These are phyloP conservation scores for Protomyctophum bolini DNA, from an alignment of 2,113 vertebrate species.

Conservation along the genomic window DNA sequence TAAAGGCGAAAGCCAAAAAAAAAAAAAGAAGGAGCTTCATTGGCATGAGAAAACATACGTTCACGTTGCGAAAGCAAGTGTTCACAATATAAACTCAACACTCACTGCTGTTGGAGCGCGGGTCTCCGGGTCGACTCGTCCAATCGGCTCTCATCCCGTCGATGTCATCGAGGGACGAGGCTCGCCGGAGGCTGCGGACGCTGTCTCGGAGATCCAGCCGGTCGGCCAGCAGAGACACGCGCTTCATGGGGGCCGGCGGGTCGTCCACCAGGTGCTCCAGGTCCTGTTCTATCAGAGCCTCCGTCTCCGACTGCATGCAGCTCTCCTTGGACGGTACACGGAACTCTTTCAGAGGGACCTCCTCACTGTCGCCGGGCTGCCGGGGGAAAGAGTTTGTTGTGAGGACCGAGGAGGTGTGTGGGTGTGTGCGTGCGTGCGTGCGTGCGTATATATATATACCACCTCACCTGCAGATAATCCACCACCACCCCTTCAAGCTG, in stretches of 20 bases:
- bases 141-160: conserved; percentile 84
- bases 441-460: background rate
- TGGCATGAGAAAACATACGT: too few species aligned
- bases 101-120: conserved; percentile 78
- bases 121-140: conserved; percentile 77
- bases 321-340: conserved; percentile 80
- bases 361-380: conserved; percentile 83
- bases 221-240: conserved; percentile 64
- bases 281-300: conserved; percentile 87
- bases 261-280: conserved; percentile 59
- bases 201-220: conserved; percentile 77
- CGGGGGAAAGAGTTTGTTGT: background rate
- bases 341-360: conserved; percentile 85
- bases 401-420: background rate
- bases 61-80: too few species aligned
- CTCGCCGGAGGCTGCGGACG: conserved; percentile 82
- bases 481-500: conserved; percentile 90
- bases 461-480: conserved; percentile 85
- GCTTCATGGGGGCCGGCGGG: conserved; percentile 64
- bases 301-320: conserved; percentile 84
- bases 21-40: too few species aligned
- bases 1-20: too few species aligned
- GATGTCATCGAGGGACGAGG: conserved; percentile 87
- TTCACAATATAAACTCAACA: conserved; percentile 10
- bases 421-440: background rate